These are phyloP conservation scores for Zaprionus lineosus DNA, from an alignment of 2,888 invertebrate species.

Conservation along the genomic window DNA sequence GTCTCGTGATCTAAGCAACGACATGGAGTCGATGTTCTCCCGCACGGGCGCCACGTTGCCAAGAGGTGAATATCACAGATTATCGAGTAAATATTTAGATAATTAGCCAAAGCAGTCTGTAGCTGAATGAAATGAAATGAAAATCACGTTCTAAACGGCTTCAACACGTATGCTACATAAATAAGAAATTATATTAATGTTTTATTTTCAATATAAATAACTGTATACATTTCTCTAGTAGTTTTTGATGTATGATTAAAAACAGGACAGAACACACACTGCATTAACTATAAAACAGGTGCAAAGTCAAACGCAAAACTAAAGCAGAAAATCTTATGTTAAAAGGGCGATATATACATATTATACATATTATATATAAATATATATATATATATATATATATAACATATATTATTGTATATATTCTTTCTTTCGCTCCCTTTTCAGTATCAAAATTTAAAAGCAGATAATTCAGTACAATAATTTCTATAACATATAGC, in stretches of 20 bases:
- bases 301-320: constrained; percentile 21
- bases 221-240: constrained; percentile 59
- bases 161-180: constrained; percentile 70
- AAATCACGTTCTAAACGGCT: constrained; percentile 44
- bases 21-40: constrained; percentile 89
- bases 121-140: constrained; percentile 19
- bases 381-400: too few species aligned
- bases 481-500: too few species aligned
- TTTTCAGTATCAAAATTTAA: too few species aligned
- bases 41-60: constrained; percentile 85
- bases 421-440: too few species aligned
- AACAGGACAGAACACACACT: constrained; percentile 18
- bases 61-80: constrained; percentile 86
- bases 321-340: constrained; percentile 18
- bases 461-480: too few species aligned
- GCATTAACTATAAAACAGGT: constrained; percentile 3
- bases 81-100: constrained; percentile 83
- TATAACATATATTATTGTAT: too few species aligned
- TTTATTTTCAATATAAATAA: constrained; percentile 10
- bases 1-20: constrained; percentile 87
- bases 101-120: constrained; percentile 63
- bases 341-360: too few species aligned
- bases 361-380: too few species aligned
- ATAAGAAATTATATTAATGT: constrained; percentile 49
- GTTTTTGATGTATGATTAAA: constrained; percentile 74